phyloP scores from a whole-genome alignment of 1,140 invertebrate genomes.

The Sweltsa coloradensis region DNA sequence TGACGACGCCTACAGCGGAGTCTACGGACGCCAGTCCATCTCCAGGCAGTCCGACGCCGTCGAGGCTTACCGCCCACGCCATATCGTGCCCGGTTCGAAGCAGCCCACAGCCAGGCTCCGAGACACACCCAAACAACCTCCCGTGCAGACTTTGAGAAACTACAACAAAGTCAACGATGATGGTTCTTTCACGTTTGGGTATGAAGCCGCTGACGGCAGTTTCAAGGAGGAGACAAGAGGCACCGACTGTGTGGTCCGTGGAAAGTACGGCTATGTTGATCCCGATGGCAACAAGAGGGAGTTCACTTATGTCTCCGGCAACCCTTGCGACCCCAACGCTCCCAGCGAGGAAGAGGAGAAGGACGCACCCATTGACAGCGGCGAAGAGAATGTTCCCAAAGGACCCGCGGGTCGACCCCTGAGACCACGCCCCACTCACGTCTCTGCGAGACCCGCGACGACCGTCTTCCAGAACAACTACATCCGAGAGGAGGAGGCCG shows the following conservation, averaged over 20 bases:
- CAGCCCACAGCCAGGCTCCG: conserved; percentile 18
- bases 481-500: conserved; percentile 18
- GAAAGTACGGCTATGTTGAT: conserved; percentile 81
- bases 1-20: conserved; percentile 4
- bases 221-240: conserved; percentile 81
- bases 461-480: conserved; percentile 27
- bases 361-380: conserved; percentile 31
- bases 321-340: conserved; percentile 73
- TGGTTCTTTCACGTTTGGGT: conserved; percentile 77
- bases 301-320: conserved; percentile 84
- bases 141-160: conserved; percentile 65
- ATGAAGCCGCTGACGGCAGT: conserved; percentile 77
- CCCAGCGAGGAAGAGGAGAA: conserved; percentile 48
- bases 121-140: conserved; percentile 47
- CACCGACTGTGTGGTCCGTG: conserved; percentile 73
- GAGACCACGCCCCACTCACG: conserved; percentile 13
- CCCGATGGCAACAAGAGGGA: conserved; percentile 77
- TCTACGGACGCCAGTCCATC: not conserved
- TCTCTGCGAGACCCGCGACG: conserved; percentile 26
- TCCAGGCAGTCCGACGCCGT: not conserved
- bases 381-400: conserved; percentile 25
- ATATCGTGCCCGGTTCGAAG: no score
- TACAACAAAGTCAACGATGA: conserved; percentile 75
- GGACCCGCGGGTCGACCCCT: conserved; percentile 16
- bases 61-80: not conserved